Evolutionary conservation across 2,888 invertebrate species (phyloP), one percentile per base, ranked within the genome.

Genomic region (Caenorhabditis doughertyi): DNA sequence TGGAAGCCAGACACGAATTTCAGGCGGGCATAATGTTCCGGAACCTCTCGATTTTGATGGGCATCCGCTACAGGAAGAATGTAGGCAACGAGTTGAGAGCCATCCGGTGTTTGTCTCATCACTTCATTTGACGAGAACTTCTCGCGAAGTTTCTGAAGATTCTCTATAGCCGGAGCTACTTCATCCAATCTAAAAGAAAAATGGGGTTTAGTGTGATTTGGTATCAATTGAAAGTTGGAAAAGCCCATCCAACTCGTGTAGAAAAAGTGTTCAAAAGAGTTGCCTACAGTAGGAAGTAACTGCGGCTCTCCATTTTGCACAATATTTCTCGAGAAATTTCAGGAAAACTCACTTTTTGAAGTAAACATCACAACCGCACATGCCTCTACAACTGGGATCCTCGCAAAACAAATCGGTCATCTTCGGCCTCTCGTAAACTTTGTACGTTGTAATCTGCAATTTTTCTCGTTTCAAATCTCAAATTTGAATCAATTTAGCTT

Each of bases 1-100:
- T 95, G 95, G 92, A 99, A 99, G 0, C 96, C 96, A 0, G 95
- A 94, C 3, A 99, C 94, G 93, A 95, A 98, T 11, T 94, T 94
- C 25, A 97, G 93, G 2, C 97, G 94, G 70, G 95, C 94, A 92
- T 98, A 97, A 89, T 95, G 94, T 0, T 94, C 94, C 0, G 96
- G 95, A 88, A 97, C 94, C 92, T 98, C 98, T 92, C 89, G 89
- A 53, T 81, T 87, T 86, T 89, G 84, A 71, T 89, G 89, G 29
- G 87, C 86, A 65, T 89, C 89, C 1, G 89, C 88, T 25, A 83
- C 65, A 2, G 89, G 89, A 7, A 89, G 73, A 16, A 89, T 80
- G 60, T 90, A 89, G n/a, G 84, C 89, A 11, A 56, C 2, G 1
- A 70, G 9, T 18, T 9, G 32, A 9, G n/a, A 16, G 16, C 29